Evolutionary conservation across 2,797 vertebrate genomes (phyloP), one percentile per base, ranked within the genome.

Genomic region (Cryptoprocta ferox): DNA sequence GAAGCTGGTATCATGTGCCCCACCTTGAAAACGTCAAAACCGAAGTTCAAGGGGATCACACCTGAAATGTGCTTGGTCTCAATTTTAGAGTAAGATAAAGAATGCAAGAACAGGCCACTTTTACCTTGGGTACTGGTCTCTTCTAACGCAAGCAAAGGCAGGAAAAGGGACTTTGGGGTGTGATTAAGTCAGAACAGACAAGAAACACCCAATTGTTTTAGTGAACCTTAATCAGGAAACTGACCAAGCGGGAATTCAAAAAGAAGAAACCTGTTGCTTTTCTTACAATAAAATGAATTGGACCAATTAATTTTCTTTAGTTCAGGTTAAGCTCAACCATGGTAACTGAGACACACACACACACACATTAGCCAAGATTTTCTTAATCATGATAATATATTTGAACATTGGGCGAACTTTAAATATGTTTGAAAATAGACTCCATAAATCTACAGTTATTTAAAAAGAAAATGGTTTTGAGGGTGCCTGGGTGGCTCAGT

Each of bases 241-340:
- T 45, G 32, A 75, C 70, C 78, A 48, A 70, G 28, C 14, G 18
- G 32, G 28, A 16, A 94, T 70, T 90, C 88, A 83, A 50, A 89
- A 86, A 92, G 45, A 88, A 71, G 66, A 79, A 95, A 92, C 39
- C 59, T 97, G 87, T 84, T 78, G 85, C 75, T 95, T 95, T 94
- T 87, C 21, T 92, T 85, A 89, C 53, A 94, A 95, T 86, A 94
- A 92, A 97, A 94, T 95, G 66, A 97, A 94, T 94, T 83, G 48
- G 32, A 68, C 80, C 66, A 97, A 86, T 86, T 97, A 94, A 94
- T 97, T 95, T 92, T 95, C 73, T 94, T 95, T 76, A 93, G 78
- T 92, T 97, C 87, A 89, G 76, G 48, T 94, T 95, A 86, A 96
- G 48, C 65, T 97, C 68, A 48, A 56, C 61, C 63, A 42, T 56